phyloP scores from a whole-genome alignment of 2,113 vertebrate genomes.

The Solea solea region DNA sequence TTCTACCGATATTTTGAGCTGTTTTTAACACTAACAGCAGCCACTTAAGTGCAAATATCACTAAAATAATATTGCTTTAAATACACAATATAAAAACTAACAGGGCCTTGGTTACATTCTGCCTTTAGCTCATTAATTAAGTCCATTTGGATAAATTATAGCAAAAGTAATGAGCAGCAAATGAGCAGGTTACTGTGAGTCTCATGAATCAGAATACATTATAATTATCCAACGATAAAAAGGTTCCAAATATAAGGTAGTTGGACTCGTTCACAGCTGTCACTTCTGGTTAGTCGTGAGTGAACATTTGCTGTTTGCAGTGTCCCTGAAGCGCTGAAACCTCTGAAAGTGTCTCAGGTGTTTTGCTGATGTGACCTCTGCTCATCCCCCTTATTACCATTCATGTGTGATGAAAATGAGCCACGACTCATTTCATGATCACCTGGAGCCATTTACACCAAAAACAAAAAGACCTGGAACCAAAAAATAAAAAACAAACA shows the following conservation, averaged over 20 bases:
- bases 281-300: not conserved
- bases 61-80: not conserved
- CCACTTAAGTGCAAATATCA: not conserved
- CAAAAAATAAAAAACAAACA: not conserved
- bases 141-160: conserved; percentile 22
- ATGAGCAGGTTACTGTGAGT: not conserved
- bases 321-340: not conserved
- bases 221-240: conserved; percentile 32
- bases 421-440: conserved; percentile 5
- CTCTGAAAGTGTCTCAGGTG: not conserved
- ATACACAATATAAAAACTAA: not conserved
- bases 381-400: conserved; percentile 1
- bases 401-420: not conserved
- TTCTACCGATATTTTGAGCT: no score
- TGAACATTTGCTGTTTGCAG: not conserved
- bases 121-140: conserved; percentile 13
- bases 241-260: conserved; percentile 21
- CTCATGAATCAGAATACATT: conserved; percentile 9
- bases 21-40: no score
- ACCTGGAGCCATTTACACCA: conserved; percentile 14
- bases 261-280: not conserved
- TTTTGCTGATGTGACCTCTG: conserved; percentile 19
- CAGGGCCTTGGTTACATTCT: conserved; percentile 34
- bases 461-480: conserved; percentile 27
- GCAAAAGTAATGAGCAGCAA: conserved; percentile 7